Evolutionary conservation across 1,140 invertebrate species (phyloP).

Genomic region (Dryas iulia): DNA sequence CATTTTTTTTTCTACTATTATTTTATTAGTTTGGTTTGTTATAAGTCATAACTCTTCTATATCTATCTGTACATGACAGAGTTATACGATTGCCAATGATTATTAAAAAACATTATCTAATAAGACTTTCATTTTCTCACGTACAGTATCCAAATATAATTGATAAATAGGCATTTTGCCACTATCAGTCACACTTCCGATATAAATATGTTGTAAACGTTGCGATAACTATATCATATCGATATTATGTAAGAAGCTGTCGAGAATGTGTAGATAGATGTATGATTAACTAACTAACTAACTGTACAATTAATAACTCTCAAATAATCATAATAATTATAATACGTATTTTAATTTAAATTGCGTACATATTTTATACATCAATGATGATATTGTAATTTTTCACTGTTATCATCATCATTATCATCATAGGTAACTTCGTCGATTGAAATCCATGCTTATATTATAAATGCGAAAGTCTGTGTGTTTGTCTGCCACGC

Average conservation of each 20-base stretch:
- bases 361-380: too few species aligned
- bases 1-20: too few species aligned
- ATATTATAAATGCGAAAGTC: too few species aligned
- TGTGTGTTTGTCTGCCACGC: too few species aligned
- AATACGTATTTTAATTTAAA: not conserved
- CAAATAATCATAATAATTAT: not conserved
- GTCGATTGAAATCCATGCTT: not conserved
- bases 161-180: not conserved
- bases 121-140: not conserved
- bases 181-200: not conserved
- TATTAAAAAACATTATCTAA: not conserved
- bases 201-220: not conserved
- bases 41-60: too few species aligned
- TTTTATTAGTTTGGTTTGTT: too few species aligned
- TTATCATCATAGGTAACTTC: too few species aligned
- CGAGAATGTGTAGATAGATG: not conserved
- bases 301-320: not conserved
- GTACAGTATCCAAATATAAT: not conserved
- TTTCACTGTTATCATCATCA: not conserved
- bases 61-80: too few species aligned
- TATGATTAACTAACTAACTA: not conserved
- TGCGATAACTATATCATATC: constrained; percentile 4
- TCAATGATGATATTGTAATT: too few species aligned
- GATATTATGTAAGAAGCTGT: constrained; percentile 4
- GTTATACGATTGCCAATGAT: too few species aligned